Evolutionary conservation across 2,888 invertebrate genomes (phyloP), one percentile per base, ranked within the genome.

Genomic region (Polyommatus iphigenia): DNA sequence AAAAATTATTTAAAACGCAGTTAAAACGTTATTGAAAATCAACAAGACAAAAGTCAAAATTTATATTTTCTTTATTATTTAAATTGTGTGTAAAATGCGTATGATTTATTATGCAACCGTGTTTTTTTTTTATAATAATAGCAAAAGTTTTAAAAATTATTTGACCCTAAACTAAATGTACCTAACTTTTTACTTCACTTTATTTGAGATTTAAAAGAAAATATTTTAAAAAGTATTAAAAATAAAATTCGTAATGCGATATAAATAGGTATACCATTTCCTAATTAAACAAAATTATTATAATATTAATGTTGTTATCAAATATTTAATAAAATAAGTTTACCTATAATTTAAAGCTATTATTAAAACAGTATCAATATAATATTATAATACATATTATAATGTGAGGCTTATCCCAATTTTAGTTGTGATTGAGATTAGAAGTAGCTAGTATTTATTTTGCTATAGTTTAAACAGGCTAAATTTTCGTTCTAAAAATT

Each of bases 231-330:
- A 0, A 29, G 29, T 29, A 29, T 67, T 67, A 18, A 67, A 67
- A 67, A 67, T 1, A 29, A 36, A 32, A 29, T 67, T 67, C 15
- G 2, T 32, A 67, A 67, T 67, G 24, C 67, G 13, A 67, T 67
- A 32, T 5, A 67, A 18, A 29, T 10, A 24, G 24, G 24, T 24
- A 29, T 29, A 54, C 15, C 18, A 3, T 54, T 54, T 54, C 18
- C 18, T 54, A 54, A 54, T 18, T 54, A 18, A 67, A 32, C 29
- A 29, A 67, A 67, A 67, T 18, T 6, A 67, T 29, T 8, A 29
- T 62, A 67, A 29, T 59, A 62, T 67, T 67, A 67, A 29, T 67
- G 29, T 67, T 67, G 67, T 67, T 67, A 67, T 67, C 24, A 62
- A 20, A 57, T 50, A 24, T 24, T 24, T 24, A 46, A 50, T 6